phyloP scores from a whole-genome alignment of 2,888 invertebrate species.

The Nasonia oneida region DNA sequence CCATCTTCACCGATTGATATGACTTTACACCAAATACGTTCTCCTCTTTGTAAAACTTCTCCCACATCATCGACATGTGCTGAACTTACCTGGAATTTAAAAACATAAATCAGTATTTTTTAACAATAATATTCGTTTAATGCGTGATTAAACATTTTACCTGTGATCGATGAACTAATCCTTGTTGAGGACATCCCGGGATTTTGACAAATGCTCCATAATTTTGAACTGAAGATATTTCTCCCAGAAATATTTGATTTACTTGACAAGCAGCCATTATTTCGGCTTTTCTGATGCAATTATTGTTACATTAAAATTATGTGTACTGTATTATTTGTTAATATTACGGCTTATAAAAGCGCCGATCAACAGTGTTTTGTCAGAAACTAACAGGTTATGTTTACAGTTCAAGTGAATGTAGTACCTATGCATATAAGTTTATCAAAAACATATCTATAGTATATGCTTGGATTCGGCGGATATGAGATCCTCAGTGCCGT shows the following conservation, averaged over 20 bases:
- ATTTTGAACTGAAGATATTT: conserved; percentile 77
- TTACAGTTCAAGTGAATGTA: neutral
- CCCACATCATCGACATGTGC: conserved; percentile 75
- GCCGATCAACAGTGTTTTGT: neutral
- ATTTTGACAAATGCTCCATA: conserved; percentile 79
- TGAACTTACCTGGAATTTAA: conserved; percentile 72
- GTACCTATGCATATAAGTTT: neutral
- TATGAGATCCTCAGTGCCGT: neutral
- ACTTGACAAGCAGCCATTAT: conserved; percentile 71
- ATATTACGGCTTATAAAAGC: neutral
- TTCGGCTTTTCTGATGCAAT: neutral
- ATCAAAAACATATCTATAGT: neutral
- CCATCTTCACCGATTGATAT: conserved; percentile 75
- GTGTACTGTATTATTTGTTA: neutral
- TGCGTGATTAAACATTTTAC: conserved; percentile 64
- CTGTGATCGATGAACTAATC: conserved; percentile 77
- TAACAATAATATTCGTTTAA: neutral
- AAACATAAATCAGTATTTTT: conserved; percentile 6
- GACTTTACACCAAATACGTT: conserved; percentile 78
- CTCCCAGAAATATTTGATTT: conserved; percentile 76
- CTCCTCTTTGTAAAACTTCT: conserved; percentile 77
- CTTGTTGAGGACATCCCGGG: conserved; percentile 77
- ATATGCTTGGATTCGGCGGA: neutral
- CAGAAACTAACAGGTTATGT: conserved; percentile 43
- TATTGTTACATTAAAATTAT: neutral